Base-by-base conservation (phyloP, 2,113 vertebrate species). In the Gambusia affinis region DNA sequence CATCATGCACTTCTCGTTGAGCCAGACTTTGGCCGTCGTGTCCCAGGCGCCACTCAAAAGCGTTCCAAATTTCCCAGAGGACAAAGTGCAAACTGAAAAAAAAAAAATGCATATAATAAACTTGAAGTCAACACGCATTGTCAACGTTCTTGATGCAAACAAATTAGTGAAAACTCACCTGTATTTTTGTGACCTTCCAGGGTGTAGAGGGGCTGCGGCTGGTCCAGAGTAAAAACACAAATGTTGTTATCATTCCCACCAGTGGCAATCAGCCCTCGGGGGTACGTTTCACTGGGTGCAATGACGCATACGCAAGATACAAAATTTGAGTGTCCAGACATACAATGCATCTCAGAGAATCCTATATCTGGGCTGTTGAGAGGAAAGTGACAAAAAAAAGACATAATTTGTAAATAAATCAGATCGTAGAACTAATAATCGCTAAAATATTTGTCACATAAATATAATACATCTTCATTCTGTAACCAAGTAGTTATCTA, bases 1-100 rank as follows among this genome's bases (percentile, higher is more conserved):
- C 97, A 99, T 99, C 97, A 99, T 97, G 89, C 98, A 99, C 85
- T 97, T 98, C 81, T 98, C 97, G 90, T 95, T 97, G 76, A 99
- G 94, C 98, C 98, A 99, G 22, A 99, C 97, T 92, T 97, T 99
- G 57, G 97, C 97, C 66, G 97, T 98, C 0, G 95, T 97, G 86
- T 99, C 98, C 98, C 98, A 99, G 1, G 98, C 99, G 79, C 98
- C 98, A 82, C 98, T 99, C 85, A 99, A 85, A 72, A 99, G 94
- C 0, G 97, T 99, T 28, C 98, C 98, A 84, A 99, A 99, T 91
- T 97, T 99, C 73, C 98, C 98, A 85, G 97, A 96, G 0, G 97
- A 98, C 77, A 99, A 94, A 80, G 96, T 94, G 89, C 97, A 99
- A 90, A 99, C 98, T 99, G 88, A 42, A 84, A 27, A 54, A 22